These are phyloP conservation scores for Drosophila ambigua DNA, from an alignment of 1,140 invertebrate species.

Conservation along the genomic window DNA sequence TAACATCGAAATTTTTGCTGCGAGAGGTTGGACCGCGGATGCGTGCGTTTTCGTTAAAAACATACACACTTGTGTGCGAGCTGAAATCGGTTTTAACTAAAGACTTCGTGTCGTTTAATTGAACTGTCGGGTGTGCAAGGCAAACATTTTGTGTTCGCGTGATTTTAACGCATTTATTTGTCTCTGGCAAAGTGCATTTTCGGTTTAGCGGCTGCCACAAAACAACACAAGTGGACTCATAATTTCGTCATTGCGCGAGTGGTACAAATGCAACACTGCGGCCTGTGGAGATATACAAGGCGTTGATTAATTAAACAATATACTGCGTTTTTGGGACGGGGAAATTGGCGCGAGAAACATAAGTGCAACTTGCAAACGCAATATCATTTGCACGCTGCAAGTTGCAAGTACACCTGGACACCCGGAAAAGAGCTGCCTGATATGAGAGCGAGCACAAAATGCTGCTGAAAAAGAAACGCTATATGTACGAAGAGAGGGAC, in stretches of 20 bases:
- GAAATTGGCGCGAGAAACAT: conserved; percentile 37
- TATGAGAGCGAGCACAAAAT: conserved; percentile 57
- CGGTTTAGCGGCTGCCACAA: conserved; percentile 8
- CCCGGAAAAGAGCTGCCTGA: conserved; percentile 25
- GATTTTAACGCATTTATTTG: conserved; percentile 42
- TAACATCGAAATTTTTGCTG: too few species aligned
- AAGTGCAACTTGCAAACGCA: conserved; percentile 56
- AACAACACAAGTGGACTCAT: conserved; percentile 19
- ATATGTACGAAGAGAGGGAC: conserved; percentile 79
- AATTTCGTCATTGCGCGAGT: background rate
- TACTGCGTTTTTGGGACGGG: background rate
- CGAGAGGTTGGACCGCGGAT: too few species aligned
- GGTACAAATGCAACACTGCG: background rate
- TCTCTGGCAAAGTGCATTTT: conserved; percentile 46
- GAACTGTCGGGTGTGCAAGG: conserved; percentile 27
- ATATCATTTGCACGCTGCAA: conserved; percentile 30
- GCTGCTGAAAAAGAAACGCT: conserved; percentile 83
- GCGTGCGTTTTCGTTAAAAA: too few species aligned
- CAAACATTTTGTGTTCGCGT: conserved; percentile 18
- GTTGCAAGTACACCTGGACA: conserved; percentile 20
- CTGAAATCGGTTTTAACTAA: too few species aligned
- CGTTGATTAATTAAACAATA: background rate
- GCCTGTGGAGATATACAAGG: background rate
- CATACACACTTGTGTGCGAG: too few species aligned
- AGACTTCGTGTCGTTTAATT: too few species aligned